These are phyloP conservation scores for Protodeltote pygarga DNA, from an alignment of 2,888 invertebrate species.

Conservation along the genomic window DNA sequence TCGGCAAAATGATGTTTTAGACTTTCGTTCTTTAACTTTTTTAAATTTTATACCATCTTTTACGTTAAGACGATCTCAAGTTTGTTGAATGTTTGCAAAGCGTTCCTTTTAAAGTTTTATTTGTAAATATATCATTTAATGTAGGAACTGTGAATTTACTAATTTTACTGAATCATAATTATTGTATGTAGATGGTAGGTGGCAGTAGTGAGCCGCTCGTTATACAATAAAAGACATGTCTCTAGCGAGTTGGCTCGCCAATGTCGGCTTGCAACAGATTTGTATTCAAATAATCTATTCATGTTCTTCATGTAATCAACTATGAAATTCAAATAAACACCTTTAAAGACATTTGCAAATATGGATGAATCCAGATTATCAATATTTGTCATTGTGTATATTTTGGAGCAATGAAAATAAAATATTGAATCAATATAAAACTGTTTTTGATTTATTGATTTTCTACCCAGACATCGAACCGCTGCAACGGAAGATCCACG, in stretches of 20 bases:
- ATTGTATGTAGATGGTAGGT: slow-evolving; percentile 68
- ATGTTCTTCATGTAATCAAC: slow-evolving; percentile 84
- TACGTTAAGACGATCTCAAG: slow-evolving; percentile 87
- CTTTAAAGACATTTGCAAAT: slow-evolving; percentile 80
- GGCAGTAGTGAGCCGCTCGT: slow-evolving; percentile 55
- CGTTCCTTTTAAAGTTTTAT: slow-evolving; percentile 87
- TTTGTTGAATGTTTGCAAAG: slow-evolving; percentile 87
- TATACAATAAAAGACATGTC: slow-evolving; percentile 68
- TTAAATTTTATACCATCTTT: slow-evolving; percentile 83
- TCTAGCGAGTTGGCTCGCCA: slow-evolving; percentile 54
- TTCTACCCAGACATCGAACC: too few species aligned
- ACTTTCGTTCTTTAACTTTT: slow-evolving; percentile 80
- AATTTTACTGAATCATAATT: slow-evolving; percentile 77
- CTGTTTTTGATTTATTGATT: slow-evolving; percentile 48
- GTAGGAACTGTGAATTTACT: slow-evolving; percentile 84
- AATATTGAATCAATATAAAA: slow-evolving; percentile 80
- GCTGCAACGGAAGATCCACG: too few species aligned
- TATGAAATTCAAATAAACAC: slow-evolving; percentile 80
- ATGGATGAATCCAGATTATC: slow-evolving; percentile 77
- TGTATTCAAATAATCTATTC: slow-evolving; percentile 79
- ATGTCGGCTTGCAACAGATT: slow-evolving; percentile 69
- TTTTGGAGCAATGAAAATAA: slow-evolving; percentile 86
- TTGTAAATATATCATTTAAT: slow-evolving; percentile 84
- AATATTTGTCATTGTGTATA: slow-evolving; percentile 85
- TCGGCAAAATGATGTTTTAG: slow-evolving; percentile 72